A percentile compares a stretch with the other conserved stretches of the same genome.
phyloP scores from a whole-genome alignment of 2,797 vertebrate genomes.

The Argya squamiceps region DNA sequence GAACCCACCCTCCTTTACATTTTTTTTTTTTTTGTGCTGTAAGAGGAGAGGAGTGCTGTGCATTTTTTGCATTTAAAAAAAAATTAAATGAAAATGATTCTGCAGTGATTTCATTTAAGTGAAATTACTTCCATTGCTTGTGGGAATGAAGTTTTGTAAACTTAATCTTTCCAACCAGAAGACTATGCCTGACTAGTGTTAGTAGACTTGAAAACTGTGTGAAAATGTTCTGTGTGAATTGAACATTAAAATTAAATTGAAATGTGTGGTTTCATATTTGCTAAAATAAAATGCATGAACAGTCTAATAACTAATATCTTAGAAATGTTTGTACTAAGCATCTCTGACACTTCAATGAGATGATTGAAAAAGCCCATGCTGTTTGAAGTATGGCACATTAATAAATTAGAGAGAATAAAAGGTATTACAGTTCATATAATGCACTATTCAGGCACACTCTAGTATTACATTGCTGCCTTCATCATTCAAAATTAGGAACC shows the following conservation, averaged over 20 bases:
- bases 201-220: not conserved
- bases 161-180: not conserved
- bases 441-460: not conserved
- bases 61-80: not conserved
- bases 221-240: not conserved
- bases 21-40: not conserved
- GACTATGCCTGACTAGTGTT: not conserved
- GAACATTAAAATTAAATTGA: slow-evolving; percentile 35
- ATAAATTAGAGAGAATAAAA: not conserved
- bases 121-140: not conserved
- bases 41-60: not conserved
- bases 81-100: not conserved
- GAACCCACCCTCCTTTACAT: rapidly evolving
- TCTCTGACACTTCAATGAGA: not conserved
- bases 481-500: not conserved
- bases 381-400: not conserved
- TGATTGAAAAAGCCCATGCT: slow-evolving; percentile 1
- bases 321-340: not conserved
- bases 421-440: not conserved
- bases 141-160: not conserved
- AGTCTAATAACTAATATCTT: not conserved
- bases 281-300: slow-evolving; percentile 2
- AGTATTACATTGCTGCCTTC: not conserved
- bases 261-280: not conserved
- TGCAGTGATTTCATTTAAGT: not conserved